Conservation (phyloP, 2,113 vertebrate genomes). For the Arenaria interpres region DNA sequence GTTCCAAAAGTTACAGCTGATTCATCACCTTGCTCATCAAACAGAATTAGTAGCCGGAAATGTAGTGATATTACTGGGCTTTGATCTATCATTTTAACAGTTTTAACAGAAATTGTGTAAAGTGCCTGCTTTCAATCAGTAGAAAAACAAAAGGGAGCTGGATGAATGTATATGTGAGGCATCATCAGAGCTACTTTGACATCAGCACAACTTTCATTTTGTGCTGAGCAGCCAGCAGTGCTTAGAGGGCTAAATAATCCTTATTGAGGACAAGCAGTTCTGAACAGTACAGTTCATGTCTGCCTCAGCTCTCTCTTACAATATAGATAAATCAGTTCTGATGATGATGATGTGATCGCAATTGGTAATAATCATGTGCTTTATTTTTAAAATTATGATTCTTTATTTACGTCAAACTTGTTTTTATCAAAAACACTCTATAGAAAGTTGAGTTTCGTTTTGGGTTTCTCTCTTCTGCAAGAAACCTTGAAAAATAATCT, state of each 20-base stretch:
- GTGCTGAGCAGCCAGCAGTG: neutral
- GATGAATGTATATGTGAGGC: neutral
- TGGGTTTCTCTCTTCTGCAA: neutral
- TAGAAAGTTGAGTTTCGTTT: neutral
- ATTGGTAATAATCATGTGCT: neutral
- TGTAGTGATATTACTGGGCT: neutral
- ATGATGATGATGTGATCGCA: neutral
- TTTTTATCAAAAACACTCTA: neutral
- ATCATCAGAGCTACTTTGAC: neutral
- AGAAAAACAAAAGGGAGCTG: neutral
- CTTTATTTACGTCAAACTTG: neutral
- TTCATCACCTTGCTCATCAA: constrained; percentile 9
- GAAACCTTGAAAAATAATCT: neutral
- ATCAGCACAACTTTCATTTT: neutral
- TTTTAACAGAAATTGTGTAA: constrained; percentile 2
- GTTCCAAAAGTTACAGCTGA: neutral
- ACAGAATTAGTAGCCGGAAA: neutral
- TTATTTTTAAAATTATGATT: neutral
- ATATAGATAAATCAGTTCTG: neutral
- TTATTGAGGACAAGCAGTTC: neutral
- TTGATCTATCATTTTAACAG: neutral
- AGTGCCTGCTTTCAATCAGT: neutral
- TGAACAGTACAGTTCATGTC: neutral
- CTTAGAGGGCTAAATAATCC: neutral
- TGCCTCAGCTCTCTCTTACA: neutral